Percentiles rank a stretch among this genome's conserved stretches.
Conservation (phyloP, 2,113 vertebrate genomes). For the Semnornis frantzii region DNA sequence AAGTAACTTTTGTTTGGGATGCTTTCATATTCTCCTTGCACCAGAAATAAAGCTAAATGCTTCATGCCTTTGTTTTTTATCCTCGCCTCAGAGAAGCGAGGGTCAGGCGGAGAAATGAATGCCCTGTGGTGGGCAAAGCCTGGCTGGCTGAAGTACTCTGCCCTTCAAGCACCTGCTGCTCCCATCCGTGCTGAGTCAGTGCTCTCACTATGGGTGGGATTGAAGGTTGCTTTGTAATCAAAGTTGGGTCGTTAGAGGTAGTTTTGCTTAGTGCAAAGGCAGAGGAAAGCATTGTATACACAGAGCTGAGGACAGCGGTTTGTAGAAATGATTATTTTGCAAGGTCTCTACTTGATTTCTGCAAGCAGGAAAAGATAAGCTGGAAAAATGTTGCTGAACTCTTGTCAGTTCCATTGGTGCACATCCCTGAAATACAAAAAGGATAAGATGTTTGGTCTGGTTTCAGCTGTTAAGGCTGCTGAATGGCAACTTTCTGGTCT, state of each 20-base stretch:
- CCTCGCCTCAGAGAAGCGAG: neutral
- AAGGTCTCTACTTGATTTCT: neutral
- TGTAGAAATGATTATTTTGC: neutral
- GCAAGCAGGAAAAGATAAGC: neutral
- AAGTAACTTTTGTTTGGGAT: neutral
- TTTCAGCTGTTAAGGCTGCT: neutral
- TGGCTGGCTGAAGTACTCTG: neutral
- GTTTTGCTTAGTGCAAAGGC: neutral
- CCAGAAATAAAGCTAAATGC: neutral
- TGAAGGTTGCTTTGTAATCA: neutral
- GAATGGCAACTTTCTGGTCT: neutral
- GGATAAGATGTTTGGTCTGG: neutral
- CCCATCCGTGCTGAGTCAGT: neutral
- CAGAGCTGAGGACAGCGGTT: neutral
- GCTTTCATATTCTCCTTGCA: neutral
- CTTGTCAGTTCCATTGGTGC: neutral
- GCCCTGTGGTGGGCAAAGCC: neutral
- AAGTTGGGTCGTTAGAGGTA: neutral
- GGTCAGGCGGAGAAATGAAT: neutral
- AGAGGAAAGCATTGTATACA: neutral
- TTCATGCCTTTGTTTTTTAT: neutral
- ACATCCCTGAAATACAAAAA: neutral
- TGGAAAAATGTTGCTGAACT: neutral
- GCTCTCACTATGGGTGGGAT: fast-evolving
- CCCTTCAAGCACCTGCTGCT: neutral